Base-by-base conservation (phyloP, 2,888 invertebrate species). In the Uropetala carovei region DNA sequence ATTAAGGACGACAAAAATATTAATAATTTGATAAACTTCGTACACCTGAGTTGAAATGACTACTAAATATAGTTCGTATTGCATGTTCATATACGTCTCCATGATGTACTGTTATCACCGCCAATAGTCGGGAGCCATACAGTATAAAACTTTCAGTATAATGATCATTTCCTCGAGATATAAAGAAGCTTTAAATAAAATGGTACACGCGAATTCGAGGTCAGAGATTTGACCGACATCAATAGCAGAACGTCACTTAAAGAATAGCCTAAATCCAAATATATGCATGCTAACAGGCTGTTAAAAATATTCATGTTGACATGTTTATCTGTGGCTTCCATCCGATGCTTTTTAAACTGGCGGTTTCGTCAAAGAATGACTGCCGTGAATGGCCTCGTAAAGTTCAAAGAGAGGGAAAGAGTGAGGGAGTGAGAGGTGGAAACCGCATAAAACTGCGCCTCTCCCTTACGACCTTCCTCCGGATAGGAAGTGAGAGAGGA, bases 321-420 rank as follows among this genome's bases (percentile, higher is more conserved):
- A 89, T 89, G 56, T 89, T 89, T 89, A 89, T 89, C 89, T 89
- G 27, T n/a, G 43, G 13, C 64, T 22, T 18, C 89, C 64, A 89
- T 89, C 89, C 64, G 43, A 89, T 89, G 89, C 60, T 89, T 89
- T 89, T 89, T 89, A 89, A 89, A 89, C 64, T 43, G 89, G 43
- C 89, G 64, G 60, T 89, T 64, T 64, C 30, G 89, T 89, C 68
- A 89, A 64, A 56, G 89, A 89, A 64, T 89, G 64, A 89, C 64
- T 89, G 11, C 43, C 68, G 43, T 18, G 89, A 89, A 89, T 64
- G 27, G 64, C 89, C 68, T 89, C 89, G 89, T 89, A 89, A 64
- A 89, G 43, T 58, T 89, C 64, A 89, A 89, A 89, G 30, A 64
- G 64, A 43, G 18, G 59, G 85, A 14, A 59, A 27, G 27, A 27